phyloP scores from a whole-genome alignment of 2,113 vertebrate species.

The Cyanoramphus novaezelandiae region DNA sequence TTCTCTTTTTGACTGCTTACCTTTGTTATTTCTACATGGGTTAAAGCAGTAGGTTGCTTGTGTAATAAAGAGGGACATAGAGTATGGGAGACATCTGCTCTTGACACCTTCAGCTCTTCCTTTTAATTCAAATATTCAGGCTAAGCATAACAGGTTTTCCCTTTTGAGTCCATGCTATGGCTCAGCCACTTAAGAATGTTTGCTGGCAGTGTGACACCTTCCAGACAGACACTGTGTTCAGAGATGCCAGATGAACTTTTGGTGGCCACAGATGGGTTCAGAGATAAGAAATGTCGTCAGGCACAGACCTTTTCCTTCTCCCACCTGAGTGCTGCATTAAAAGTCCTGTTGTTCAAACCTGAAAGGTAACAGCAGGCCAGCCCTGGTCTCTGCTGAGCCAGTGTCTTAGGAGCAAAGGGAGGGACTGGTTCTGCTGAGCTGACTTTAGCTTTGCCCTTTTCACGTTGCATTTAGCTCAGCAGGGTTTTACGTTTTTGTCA shows the following conservation, averaged over 20 bases:
- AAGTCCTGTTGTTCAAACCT: background rate
- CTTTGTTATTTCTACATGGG: background rate
- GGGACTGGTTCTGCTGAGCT: background rate
- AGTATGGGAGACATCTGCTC: background rate
- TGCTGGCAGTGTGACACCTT: background rate
- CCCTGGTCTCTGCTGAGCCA: background rate
- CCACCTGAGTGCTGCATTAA: background rate
- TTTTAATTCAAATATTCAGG: background rate
- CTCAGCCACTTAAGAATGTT: background rate
- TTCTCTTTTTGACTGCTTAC: rapidly evolving
- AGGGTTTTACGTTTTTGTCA: background rate
- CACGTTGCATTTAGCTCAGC: background rate
- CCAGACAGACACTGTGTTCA: background rate
- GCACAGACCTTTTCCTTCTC: background rate
- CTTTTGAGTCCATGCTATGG: rapidly evolving
- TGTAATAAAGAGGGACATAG: background rate
- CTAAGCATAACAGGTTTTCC: background rate
- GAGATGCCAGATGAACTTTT: background rate
- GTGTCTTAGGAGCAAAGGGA: background rate
- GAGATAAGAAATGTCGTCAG: background rate
- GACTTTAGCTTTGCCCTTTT: slow-evolving; percentile 43
- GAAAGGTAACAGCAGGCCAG: background rate
- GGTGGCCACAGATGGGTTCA: background rate
- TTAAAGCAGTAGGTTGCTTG: background rate
- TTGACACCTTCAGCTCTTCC: background rate